Evolutionary conservation across 2,888 invertebrate species (phyloP).

Genomic region (Rhopalosiphum nymphaeae): DNA sequence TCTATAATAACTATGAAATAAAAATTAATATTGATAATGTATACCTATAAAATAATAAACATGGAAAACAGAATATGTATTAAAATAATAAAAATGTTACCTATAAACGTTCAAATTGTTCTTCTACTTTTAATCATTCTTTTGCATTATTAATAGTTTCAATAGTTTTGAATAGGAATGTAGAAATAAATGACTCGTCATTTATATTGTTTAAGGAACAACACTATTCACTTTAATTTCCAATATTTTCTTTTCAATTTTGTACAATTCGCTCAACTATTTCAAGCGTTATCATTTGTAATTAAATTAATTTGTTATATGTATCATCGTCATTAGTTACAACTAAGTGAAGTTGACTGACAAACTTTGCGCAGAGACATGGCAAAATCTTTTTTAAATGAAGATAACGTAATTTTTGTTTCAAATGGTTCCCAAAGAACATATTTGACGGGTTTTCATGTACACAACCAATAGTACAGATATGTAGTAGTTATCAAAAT

Average conservation of each 20-base stretch:
- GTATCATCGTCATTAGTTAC: not conserved
- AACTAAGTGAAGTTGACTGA: too few relatives aligned
- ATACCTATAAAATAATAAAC: not conserved
- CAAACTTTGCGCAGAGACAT: too few relatives aligned
- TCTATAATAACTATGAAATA: not conserved
- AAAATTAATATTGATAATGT: not conserved
- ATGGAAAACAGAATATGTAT: not conserved
- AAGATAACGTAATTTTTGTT: too few relatives aligned
- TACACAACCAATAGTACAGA: conserved; percentile 19
- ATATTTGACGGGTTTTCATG: not conserved
- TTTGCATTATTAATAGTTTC: not conserved
- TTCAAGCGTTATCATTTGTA: not conserved
- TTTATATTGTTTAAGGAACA: not conserved
- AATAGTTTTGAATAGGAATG: not conserved
- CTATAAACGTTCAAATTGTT: not conserved
- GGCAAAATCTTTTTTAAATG: too few relatives aligned
- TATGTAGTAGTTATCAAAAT: conserved; percentile 18
- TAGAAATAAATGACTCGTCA: not conserved
- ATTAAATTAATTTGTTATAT: not conserved
- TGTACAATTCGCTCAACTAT: not conserved
- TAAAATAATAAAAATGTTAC: not conserved
- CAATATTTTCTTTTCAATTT: not conserved
- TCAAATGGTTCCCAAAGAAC: not conserved
- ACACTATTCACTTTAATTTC: not conserved
- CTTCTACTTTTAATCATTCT: not conserved